A percentile compares a stretch with the other conserved stretches of the same genome.
phyloP scores from a whole-genome alignment of 2,888 invertebrate genomes.

The Cryptus viduatorius region DNA sequence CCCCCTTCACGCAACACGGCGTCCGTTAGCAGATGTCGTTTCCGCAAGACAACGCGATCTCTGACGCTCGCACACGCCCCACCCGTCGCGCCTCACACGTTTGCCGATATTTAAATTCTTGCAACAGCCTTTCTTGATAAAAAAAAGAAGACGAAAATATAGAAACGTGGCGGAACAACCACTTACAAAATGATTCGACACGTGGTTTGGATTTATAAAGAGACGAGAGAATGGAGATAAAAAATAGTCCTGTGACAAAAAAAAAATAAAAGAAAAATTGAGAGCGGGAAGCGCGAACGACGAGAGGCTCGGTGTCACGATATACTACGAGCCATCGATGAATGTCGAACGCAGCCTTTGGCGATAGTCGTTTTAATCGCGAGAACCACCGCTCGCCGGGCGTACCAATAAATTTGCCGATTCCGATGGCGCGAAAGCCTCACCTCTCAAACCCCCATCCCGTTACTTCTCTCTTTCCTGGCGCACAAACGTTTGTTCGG shows the following conservation, averaged over 20 bases:
- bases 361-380: slow-evolving; percentile 67
- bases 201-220: slow-evolving; percentile 7
- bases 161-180: neutral
- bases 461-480: slow-evolving; percentile 45
- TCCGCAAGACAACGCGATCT: slow-evolving; percentile 68
- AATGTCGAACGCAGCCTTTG: slow-evolving; percentile 65
- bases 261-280: slow-evolving; percentile 18
- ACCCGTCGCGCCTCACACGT: neutral
- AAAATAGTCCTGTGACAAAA: slow-evolving; percentile 17
- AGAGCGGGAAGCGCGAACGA: slow-evolving; percentile 25
- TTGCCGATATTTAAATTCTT: slow-evolving; percentile 26
- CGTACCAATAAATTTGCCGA: slow-evolving; percentile 67
- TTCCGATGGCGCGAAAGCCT: slow-evolving; percentile 54
- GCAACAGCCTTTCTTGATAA: neutral
- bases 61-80: neutral
- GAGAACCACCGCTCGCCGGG: slow-evolving; percentile 27
- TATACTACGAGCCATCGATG: slow-evolving; percentile 65
- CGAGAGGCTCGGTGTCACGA: slow-evolving; percentile 37
- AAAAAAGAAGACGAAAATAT: neutral
- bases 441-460: slow-evolving; percentile 27
- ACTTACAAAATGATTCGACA: slow-evolving; percentile 22
- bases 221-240: neutral
- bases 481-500: slow-evolving; percentile 47
- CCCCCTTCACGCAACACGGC: slow-evolving; percentile 70
- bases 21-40: slow-evolving; percentile 77